phyloP scores from a whole-genome alignment of 2,888 invertebrate species.

The Anorthoa munda region DNA sequence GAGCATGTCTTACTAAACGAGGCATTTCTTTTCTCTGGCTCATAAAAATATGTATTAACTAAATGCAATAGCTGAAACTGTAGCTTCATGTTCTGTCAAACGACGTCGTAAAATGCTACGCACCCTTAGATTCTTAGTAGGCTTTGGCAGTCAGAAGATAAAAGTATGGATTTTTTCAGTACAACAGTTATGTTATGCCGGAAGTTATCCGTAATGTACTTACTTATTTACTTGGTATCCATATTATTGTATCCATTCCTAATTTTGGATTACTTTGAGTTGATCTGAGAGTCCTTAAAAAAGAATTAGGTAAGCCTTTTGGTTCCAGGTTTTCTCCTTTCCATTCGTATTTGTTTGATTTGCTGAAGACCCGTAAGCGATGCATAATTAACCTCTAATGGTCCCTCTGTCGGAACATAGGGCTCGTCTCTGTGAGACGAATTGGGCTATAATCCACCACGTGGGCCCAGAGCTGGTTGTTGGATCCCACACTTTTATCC shows the following conservation, averaged over 20 bases:
- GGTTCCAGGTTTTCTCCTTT: too few species aligned
- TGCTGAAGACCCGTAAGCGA: background rate
- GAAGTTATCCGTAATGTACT: background rate
- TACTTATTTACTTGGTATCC: background rate
- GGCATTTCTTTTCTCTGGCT: constrained; percentile 1
- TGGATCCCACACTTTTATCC: too few species aligned
- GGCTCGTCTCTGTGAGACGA: too few species aligned
- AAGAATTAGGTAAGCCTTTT: background rate
- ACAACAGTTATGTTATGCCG: background rate
- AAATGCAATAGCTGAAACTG: too few species aligned
- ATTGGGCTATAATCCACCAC: too few species aligned
- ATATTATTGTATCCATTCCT: background rate
- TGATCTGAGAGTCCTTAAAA: background rate
- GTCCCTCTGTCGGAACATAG: too few species aligned
- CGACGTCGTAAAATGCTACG: background rate
- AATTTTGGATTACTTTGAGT: too few species aligned
- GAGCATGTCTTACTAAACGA: constrained; percentile 16
- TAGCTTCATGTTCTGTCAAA: too few species aligned
- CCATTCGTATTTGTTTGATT: background rate
- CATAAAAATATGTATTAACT: background rate
- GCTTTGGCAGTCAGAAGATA: too few species aligned
- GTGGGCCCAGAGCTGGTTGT: too few species aligned
- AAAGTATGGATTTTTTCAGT: background rate
- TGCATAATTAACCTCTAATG: too few species aligned
- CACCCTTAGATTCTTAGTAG: too few species aligned